Percentiles rank a stretch among this genome's conserved stretches.
Evolutionary conservation across 2,888 invertebrate genomes (phyloP).

Genomic region (Thalpophila matura): DNA sequence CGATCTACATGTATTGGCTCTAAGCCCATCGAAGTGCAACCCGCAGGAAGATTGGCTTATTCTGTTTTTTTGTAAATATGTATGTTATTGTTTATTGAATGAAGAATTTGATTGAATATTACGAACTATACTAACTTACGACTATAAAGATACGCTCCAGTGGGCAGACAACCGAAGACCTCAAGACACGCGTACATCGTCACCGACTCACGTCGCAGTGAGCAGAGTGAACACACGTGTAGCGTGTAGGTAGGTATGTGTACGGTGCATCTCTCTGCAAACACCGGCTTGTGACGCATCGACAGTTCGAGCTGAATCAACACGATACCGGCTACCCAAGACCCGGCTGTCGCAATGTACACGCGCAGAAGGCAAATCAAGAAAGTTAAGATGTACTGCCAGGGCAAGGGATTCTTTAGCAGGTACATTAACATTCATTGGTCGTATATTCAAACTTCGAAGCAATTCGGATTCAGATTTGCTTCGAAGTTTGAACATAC

Average conservation of each 20-base stretch:
- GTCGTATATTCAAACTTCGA: no score
- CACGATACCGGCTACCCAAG: conserved; percentile 53
- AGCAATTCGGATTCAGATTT: no score
- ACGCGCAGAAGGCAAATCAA: conserved; percentile 19
- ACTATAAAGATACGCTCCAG: background rate
- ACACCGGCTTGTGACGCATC: conserved; percentile 56
- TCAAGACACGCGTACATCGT: conserved; percentile 1
- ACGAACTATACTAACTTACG: background rate
- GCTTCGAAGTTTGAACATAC: no score
- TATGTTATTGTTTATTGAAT: no score
- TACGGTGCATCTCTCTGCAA: conserved; percentile 51
- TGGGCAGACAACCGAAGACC: background rate
- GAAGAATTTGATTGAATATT: no score
- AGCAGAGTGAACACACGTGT: conserved; percentile 1
- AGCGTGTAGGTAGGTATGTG: conserved; percentile 6
- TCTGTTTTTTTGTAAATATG: no score
- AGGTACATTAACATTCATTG: no score
- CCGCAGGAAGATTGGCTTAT: no score
- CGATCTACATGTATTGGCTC: no score
- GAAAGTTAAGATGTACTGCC: no score
- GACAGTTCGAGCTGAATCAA: conserved; percentile 62
- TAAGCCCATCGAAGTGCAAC: no score
- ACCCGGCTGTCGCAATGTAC: background rate
- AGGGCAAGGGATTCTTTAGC: no score
- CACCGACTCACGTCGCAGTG: conserved; percentile 6